Base-by-base conservation (phyloP, 1,140 invertebrate species). In the Linepithema humile region DNA sequence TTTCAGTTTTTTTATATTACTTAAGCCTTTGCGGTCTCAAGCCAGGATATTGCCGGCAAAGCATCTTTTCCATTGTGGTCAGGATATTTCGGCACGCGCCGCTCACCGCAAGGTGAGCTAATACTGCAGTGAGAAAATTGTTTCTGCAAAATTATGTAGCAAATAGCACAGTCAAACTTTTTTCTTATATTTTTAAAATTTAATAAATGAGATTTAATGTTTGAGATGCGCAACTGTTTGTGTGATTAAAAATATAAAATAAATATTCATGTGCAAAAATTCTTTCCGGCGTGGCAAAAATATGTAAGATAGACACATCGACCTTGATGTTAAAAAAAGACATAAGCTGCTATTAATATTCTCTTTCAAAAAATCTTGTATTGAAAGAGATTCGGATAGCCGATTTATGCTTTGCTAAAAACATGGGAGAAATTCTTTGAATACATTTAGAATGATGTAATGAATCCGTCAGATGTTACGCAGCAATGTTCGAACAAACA, bases 291-390 rank as follows among this genome's bases (percentile, higher is more conserved):
- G 9, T 48, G 7, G 32, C 45, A 23, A 0, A 32, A 9, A 29
- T 17, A 2, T n/a, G 12, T 59, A 59, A 15, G 10, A 15, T 6
- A 70, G 12, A 69, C n/a, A 40, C 53, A 32, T 29, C 32, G 45
- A 32, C 69, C 48, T 72, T 23, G 55, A 40, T 17, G 23, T 59
- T 74, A 43, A 60, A 74, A 60, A 74, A 72, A 72, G 38, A 26
- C 26, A 5, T 70, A 17, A 15, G 10, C 5, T 20, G 26, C 17
- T 74, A 43, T 60, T 60, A 74, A 65, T 50, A 50, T 67, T 67
- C 20, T 3, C 10, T n/a, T n/a, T n/a, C n/a, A n/a, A n/a, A n/a
- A n/a, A n/a, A n/a, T n/a, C n/a, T n/a, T n/a, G n/a, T n/a, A n/a
- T n/a, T n/a, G n/a, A n/a, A n/a, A n/a, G n/a, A n/a, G n/a, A n/a